Base-by-base conservation (phyloP, 64 coral and sea anemone genomes). In the Montipora efflorescens region DNA sequence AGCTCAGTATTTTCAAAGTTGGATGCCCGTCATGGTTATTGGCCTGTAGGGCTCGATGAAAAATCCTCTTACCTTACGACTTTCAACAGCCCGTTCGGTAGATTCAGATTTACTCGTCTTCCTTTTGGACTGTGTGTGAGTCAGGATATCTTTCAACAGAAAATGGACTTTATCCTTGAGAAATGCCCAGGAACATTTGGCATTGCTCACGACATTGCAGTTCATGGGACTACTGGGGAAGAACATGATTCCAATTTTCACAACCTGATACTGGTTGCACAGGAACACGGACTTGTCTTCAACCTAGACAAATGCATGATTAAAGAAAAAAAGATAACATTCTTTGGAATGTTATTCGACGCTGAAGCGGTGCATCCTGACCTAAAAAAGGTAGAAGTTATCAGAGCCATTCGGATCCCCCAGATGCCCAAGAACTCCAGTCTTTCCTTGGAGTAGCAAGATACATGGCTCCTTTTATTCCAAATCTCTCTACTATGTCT, bases 121-220 rank as follows among this genome's bases (percentile, higher is more conserved):
- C 76, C 88, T 14, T 90, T 90, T 44, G 77, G 77, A 53, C 57
- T 87, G 7, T 69, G 46, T 51, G 66, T 71, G 3, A 87, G 83
- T 48, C 83, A 87, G 9, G 62, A 70, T 48, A 87, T 87, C 13
- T 87, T 87, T n/a, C 83, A 87, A 87, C 83, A 87, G 68, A 87
- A 87, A 48, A 87, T 87, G 36, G 66, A 87, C 18, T 69, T 69
- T 50, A 87, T 87, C 21, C 61, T 87, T 70, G 83, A 87, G 83
- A 45, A 87, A 50, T 87, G 84, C 46, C 84, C 64, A 0, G 67
- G 84, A 87, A 72, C 64, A 16, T 44, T 74, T 16, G 83, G 61
- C 18, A 87, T 87, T 48, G 61, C 62, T 18, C 64, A 73, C 64
- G 83, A 87, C 83, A 72, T 87, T 18, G 44, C 84, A 87, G 84